phyloP scores from a whole-genome alignment of 23 tunicate genomes.

The Styela plicata region DNA sequence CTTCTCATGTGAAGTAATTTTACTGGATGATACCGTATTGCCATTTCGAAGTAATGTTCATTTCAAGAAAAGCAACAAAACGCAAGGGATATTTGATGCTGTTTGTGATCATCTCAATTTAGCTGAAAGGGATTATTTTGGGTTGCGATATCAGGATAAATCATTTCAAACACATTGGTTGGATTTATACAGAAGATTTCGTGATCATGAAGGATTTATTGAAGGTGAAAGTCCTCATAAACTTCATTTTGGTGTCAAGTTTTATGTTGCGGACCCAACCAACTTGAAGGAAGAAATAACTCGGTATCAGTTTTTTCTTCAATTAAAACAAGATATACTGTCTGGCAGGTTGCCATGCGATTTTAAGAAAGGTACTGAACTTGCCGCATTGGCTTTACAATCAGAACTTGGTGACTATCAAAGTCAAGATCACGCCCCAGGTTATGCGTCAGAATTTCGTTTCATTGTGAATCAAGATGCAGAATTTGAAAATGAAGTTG shows the following conservation, averaged over 20 bases:
- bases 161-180: constrained; percentile 55
- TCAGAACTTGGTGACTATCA: constrained; percentile 89
- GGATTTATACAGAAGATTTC: constrained; percentile 47
- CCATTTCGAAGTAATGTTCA: constrained; percentile 46
- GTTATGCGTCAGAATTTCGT: constrained; percentile 78
- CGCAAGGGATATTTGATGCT: constrained; percentile 44
- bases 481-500: constrained; percentile 73
- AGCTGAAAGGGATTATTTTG: constrained; percentile 83
- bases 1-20: constrained; percentile 60
- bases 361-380: constrained; percentile 60
- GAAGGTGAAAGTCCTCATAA: constrained; percentile 36
- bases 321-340: constrained; percentile 67
- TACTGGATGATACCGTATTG: constrained; percentile 62
- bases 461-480: constrained; percentile 77
- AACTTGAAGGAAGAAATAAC: constrained; percentile 81
- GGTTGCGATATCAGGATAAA: constrained; percentile 53
- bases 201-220: constrained; percentile 57
- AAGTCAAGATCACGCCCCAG: constrained; percentile 38
- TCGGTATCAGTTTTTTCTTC: constrained; percentile 81
- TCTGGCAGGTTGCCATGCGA: constrained; percentile 50
- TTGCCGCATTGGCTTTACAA: constrained; percentile 79
- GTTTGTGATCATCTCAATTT: constrained; percentile 70
- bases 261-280: constrained; percentile 78
- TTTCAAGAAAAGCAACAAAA: constrained; percentile 61
- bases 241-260: constrained; percentile 76